Evolutionary conservation across 2,797 vertebrate species (phyloP).

Genomic region (Enteromius anoplus): DNA sequence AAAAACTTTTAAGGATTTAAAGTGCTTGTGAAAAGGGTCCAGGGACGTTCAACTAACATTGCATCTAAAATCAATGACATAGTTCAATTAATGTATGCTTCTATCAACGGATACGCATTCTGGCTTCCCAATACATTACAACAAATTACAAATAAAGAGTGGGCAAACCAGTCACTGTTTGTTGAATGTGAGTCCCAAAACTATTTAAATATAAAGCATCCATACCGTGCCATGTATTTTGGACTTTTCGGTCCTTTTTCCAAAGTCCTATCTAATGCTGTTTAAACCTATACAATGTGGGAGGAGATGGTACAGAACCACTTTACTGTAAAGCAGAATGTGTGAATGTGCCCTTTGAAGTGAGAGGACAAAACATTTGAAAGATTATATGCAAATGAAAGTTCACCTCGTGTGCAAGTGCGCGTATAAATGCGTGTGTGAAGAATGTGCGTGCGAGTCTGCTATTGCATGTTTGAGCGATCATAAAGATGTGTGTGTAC

Average conservation of each 20-base stretch:
- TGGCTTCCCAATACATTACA: too few relatives aligned
- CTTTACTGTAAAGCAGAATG: constrained; percentile 26
- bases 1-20: too few relatives aligned
- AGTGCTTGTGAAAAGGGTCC: too few relatives aligned
- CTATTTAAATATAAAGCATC: background rate
- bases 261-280: background rate
- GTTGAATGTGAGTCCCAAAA: too few relatives aligned
- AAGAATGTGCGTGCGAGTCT: background rate
- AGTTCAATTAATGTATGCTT: too few relatives aligned
- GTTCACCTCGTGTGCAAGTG: constrained; percentile 2
- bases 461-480: constrained; percentile 12
- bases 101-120: too few relatives aligned
- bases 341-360: constrained; percentile 43
- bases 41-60: too few relatives aligned
- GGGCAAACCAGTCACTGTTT: too few relatives aligned
- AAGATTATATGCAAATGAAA: constrained; percentile 49
- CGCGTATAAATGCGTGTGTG: constrained; percentile 17
- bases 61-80: too few relatives aligned
- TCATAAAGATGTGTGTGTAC: constrained; percentile 29
- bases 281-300: constrained; percentile 22
- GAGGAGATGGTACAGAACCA: constrained; percentile 20
- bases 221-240: background rate
- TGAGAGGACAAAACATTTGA: constrained; percentile 43
- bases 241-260: background rate
- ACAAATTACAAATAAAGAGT: too few relatives aligned